Percentiles rank a stretch among this genome's conserved stretches.
Evolutionary conservation across 2,797 vertebrate genomes (phyloP).

Genomic region (Rhyacichthys aspro): DNA sequence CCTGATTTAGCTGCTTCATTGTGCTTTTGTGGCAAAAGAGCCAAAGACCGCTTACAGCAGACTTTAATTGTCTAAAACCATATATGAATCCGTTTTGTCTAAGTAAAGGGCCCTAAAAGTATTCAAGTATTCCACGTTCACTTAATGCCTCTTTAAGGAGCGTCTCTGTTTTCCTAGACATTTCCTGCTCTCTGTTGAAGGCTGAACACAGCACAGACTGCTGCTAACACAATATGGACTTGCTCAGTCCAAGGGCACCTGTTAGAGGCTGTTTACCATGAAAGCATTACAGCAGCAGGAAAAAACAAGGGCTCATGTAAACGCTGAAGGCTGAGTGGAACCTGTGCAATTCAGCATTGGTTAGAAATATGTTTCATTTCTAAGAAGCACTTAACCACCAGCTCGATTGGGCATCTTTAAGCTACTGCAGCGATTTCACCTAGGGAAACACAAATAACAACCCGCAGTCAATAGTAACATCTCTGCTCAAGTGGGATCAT

Average conservation of each 20-base stretch:
- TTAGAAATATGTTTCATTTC: slow-evolving; percentile 21
- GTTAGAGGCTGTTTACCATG: neutral
- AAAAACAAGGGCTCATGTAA: slow-evolving; percentile 3
- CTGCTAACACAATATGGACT: no score
- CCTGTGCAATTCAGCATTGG: neutral
- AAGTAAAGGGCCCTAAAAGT: no score
- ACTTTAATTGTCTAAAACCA: slow-evolving; percentile 17
- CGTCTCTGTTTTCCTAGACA: neutral
- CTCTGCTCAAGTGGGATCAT: slow-evolving; percentile 2
- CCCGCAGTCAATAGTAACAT: neutral
- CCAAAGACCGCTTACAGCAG: slow-evolving; percentile 48
- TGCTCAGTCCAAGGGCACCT: neutral
- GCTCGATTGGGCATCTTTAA: neutral
- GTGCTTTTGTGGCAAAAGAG: slow-evolving; percentile 47
- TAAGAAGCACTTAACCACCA: slow-evolving; percentile 3
- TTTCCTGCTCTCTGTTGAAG: neutral
- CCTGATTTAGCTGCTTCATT: slow-evolving; percentile 45
- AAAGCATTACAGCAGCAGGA: neutral
- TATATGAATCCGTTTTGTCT: slow-evolving; percentile 3
- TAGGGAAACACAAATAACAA: neutral
- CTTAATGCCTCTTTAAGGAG: slow-evolving; percentile 1
- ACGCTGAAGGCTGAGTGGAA: slow-evolving; percentile 3
- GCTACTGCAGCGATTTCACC: slow-evolving; percentile 1
- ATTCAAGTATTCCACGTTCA: neutral
- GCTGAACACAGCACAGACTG: neutral